Evolutionary conservation across 2,888 invertebrate species (phyloP).

Genomic region (Alloplasta piceator): DNA sequence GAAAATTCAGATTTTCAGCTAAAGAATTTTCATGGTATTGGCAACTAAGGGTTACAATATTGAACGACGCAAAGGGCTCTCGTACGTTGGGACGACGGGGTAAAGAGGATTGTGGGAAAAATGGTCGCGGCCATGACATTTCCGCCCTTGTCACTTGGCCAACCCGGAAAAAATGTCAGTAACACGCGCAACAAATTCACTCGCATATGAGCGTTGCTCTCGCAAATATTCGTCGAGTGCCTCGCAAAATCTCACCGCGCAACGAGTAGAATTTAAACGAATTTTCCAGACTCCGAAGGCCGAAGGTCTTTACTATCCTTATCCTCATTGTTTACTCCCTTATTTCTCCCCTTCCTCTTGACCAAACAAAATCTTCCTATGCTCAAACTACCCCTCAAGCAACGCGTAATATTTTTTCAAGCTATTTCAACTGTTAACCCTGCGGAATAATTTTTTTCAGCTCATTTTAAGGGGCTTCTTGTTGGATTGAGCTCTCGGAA

Average conservation of each 20-base stretch:
- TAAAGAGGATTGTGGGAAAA: constrained; percentile 10
- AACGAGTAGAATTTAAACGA: not conserved
- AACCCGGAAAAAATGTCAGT: constrained; percentile 52
- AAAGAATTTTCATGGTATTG: constrained; percentile 41
- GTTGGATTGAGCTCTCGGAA: constrained; percentile 35
- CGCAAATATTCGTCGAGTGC: constrained; percentile 27
- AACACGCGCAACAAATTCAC: constrained; percentile 31
- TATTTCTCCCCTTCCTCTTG: too few relatives aligned
- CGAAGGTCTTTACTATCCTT: too few relatives aligned
- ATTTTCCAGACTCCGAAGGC: constrained; percentile 25
- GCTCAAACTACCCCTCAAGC: too few relatives aligned
- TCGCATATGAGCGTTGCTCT: constrained; percentile 2
- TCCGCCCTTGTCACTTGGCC: constrained; percentile 49
- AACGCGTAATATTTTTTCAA: too few relatives aligned
- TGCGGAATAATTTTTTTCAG: too few relatives aligned
- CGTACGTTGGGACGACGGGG: constrained; percentile 10
- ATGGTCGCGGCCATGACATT: constrained; percentile 39
- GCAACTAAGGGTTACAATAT: constrained; percentile 49
- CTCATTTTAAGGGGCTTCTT: constrained; percentile 37
- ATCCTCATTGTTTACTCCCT: too few relatives aligned
- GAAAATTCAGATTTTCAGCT: constrained; percentile 48
- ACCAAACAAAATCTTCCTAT: too few relatives aligned
- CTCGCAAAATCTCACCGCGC: not conserved
- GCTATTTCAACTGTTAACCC: too few relatives aligned
- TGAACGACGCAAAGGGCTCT: constrained; percentile 27